phyloP scores from a whole-genome alignment of 2,113 vertebrate species.

The Stictonetta naevosa region DNA sequence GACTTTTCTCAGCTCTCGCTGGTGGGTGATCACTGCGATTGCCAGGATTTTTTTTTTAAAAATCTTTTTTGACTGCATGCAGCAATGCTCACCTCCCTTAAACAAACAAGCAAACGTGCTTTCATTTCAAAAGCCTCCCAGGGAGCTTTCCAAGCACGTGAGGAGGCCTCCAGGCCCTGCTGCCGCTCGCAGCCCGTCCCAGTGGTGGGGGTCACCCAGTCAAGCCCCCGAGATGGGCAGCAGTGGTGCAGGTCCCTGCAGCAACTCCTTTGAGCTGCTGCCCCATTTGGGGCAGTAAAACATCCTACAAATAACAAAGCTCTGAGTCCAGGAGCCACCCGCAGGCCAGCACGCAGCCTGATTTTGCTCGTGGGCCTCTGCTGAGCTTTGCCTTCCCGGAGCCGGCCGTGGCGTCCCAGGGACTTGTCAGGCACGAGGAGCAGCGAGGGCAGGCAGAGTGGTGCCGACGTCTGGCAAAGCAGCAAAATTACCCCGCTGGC shows the following conservation, averaged over 20 bases:
- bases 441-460: rapidly evolving
- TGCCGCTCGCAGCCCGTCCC: not conserved
- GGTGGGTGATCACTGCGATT: rapidly evolving
- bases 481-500: not conserved
- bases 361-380: not conserved
- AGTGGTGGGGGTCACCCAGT: too few relatives aligned
- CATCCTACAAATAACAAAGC: not conserved
- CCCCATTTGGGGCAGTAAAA: not conserved
- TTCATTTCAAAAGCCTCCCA: too few relatives aligned
- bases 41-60: too few relatives aligned
- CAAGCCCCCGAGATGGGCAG: too few relatives aligned
- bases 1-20: not conserved
- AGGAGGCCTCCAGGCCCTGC: not conserved
- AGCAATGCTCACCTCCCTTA: not conserved
- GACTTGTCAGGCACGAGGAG: rapidly evolving
- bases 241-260: not conserved
- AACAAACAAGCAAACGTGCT: too few relatives aligned
- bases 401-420: not conserved
- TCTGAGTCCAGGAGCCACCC: not conserved
- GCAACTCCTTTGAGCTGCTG: not conserved
- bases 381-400: not conserved
- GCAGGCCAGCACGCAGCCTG: rapidly evolving
- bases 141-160: rapidly evolving
- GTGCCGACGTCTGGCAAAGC: rapidly evolving
- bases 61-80: not conserved